Base-by-base conservation (phyloP, 2,797 vertebrate genomes). In the Leuciscus waleckii region DNA sequence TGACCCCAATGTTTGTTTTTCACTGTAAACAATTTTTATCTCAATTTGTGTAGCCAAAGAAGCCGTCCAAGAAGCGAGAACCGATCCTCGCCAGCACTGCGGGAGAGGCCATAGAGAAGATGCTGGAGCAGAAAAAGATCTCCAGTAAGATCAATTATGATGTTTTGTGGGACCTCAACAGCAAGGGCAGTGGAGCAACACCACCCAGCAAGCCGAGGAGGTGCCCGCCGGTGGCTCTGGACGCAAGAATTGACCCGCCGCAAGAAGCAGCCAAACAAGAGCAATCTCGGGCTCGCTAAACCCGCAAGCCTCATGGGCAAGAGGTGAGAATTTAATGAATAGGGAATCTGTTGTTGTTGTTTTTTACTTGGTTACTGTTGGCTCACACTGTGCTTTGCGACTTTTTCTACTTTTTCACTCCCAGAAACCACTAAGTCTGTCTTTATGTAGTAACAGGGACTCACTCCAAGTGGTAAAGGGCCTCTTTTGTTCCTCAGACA, bases 101-200 rank as follows among this genome's bases (percentile, higher is more conserved):
- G 0, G 96, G 97, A 41, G 98, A 99, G 89, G 98, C 98, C 37
- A 99, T 99, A 35, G 98, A 99, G 93, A 98, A 95, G 94, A 99
- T 99, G 98, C 87, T 99, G 92, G 97, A 98, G 91, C 97, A 98
- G 94, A 99, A 99, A 94, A 98, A 96, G 92, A 99, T 99, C 92
- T 99, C 98, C 21, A 98, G 96, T 92, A 99, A 99, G 94, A 99
- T 99, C 92, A 98, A 99, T 94, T 99, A 99, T 77, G 97, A 98
- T 7, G 98, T 99, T 83, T 95, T 99, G 81, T 94, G 96, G 63
- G 97, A 96, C 93, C 97, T 99, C 87, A 96, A 98, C 93, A 95
- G 94, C 90, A 95, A 93, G 88, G 89, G 93, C 73, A 88, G 90
- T 49, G 71, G 58, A 89, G 88, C 92, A 92, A 94, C 87, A 94